These are phyloP conservation scores for Acipenser oxyrinchus DNA, from an alignment of 2,797 vertebrate species.

Conservation along the genomic window DNA sequence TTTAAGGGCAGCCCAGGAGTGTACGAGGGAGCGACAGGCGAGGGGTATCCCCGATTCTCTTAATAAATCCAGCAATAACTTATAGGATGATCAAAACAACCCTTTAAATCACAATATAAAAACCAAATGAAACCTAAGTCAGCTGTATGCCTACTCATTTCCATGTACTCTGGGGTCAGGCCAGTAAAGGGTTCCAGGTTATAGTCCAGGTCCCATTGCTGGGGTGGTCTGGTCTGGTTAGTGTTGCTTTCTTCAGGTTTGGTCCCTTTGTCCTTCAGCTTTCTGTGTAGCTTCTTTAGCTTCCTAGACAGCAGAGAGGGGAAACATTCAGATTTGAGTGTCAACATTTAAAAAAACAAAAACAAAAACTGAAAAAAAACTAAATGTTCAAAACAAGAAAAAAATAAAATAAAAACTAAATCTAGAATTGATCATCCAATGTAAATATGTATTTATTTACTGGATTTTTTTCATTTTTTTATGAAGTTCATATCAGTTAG, in stretches of 20 bases:
- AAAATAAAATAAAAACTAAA: too few species aligned
- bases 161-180: slow-evolving; percentile 93
- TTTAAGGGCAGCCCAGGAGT: too few species aligned
- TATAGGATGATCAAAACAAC: too few species aligned
- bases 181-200: slow-evolving; percentile 84
- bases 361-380: background rate
- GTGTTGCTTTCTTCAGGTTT: slow-evolving; percentile 52
- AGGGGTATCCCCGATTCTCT: too few species aligned
- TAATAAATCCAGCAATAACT: too few species aligned
- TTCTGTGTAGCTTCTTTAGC: slow-evolving; percentile 70
- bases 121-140: background rate
- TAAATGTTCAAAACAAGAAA: background rate
- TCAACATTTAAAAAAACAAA: background rate
- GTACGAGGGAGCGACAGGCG: too few species aligned
- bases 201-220: slow-evolving; percentile 84
- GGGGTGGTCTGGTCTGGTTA: slow-evolving; percentile 56
- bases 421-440: too few species aligned
- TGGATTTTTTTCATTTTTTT: too few species aligned
- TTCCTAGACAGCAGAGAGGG: slow-evolving; percentile 52
- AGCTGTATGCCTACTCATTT: slow-evolving; percentile 88
- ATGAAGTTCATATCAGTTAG: too few species aligned
- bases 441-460: too few species aligned
- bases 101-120: too few species aligned
- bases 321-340: background rate
- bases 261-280: slow-evolving; percentile 71